These are phyloP conservation scores for Henricia sp. DNA, from an alignment of 53 echinoderm and acorn worm genomes.

Conservation along the genomic window DNA sequence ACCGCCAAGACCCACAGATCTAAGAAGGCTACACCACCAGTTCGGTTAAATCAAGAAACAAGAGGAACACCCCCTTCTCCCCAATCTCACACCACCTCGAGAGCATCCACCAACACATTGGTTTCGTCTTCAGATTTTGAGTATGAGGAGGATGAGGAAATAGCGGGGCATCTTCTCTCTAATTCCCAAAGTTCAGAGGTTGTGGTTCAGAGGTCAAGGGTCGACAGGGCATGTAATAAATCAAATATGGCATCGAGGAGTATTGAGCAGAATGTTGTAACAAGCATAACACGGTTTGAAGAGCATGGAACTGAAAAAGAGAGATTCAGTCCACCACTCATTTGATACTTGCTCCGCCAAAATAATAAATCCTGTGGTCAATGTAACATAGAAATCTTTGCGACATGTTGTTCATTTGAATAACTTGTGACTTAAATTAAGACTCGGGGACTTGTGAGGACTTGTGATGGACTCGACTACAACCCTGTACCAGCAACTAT, in stretches of 20 bases:
- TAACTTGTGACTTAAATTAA: too few relatives aligned
- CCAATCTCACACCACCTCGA: conserved; percentile 49
- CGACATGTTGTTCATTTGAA: too few relatives aligned
- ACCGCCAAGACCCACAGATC: conserved; percentile 2
- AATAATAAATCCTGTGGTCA: too few relatives aligned
- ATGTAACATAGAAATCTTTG: too few relatives aligned
- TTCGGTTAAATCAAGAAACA: conserved; percentile 17
- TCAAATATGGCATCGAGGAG: conserved; percentile 8
- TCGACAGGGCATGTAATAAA: not conserved
- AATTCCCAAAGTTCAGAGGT: not conserved
- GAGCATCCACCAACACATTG: conserved; percentile 65
- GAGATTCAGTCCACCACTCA: conserved; percentile 48
- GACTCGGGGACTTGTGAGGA: too few relatives aligned
- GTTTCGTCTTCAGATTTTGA: conserved; percentile 75
- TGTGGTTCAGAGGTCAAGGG: conserved; percentile 7
- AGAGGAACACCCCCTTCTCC: conserved; percentile 34
- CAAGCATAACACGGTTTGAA: conserved; percentile 41
- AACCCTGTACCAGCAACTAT: too few relatives aligned
- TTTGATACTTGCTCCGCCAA: not conserved
- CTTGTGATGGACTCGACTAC: too few relatives aligned
- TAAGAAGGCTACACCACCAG: conserved; percentile 6
- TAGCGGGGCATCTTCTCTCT: conserved; percentile 43
- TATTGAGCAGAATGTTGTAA: conserved; percentile 23
- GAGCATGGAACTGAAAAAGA: conserved; percentile 26
- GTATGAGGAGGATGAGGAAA: conserved; percentile 65